Percentiles rank a stretch among this genome's conserved stretches.
Conservation (phyloP, 2,888 invertebrate species). For the Nudaria mundana region DNA sequence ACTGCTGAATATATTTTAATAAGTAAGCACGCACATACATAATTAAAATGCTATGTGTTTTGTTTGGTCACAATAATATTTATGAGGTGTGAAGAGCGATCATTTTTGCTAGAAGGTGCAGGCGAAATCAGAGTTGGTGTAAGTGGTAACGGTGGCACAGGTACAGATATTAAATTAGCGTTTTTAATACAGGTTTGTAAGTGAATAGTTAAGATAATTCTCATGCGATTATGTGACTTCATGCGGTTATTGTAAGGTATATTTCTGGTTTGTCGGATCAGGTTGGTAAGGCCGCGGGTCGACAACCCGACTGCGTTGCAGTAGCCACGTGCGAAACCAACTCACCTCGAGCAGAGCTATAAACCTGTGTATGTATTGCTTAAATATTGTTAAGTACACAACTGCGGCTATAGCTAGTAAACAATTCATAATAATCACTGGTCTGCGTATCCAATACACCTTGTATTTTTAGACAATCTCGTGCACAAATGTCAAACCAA, state of each 20-base stretch:
- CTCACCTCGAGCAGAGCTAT: constrained; percentile 49
- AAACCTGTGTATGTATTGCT: constrained; percentile 23
- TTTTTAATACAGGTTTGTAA: constrained; percentile 30
- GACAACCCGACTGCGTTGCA: constrained; percentile 62
- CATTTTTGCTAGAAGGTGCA: constrained; percentile 3
- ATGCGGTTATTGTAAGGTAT: constrained; percentile 28
- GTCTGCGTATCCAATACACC: too few species aligned
- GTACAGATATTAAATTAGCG: constrained; percentile 25
- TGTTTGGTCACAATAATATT: background rate
- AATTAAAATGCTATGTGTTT: background rate
- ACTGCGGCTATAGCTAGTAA: too few species aligned
- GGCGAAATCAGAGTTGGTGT: constrained; percentile 15
- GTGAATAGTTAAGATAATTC: constrained; percentile 8
- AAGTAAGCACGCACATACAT: background rate
- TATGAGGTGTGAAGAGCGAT: background rate
- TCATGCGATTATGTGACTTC: constrained; percentile 31
- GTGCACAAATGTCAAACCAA: too few species aligned
- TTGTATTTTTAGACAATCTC: too few species aligned
- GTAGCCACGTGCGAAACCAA: constrained; percentile 69
- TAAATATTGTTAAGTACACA: constrained; percentile 11
- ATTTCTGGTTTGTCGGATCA: constrained; percentile 33
- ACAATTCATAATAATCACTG: too few species aligned
- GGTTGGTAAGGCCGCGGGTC: constrained; percentile 71
- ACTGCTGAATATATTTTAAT: constrained; percentile 2
- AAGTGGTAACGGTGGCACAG: background rate